A percentile compares a stretch with the other conserved stretches of the same genome.
Conservation (phyloP, 1,140 invertebrate genomes). For the Cyphomyrmex costatus region DNA sequence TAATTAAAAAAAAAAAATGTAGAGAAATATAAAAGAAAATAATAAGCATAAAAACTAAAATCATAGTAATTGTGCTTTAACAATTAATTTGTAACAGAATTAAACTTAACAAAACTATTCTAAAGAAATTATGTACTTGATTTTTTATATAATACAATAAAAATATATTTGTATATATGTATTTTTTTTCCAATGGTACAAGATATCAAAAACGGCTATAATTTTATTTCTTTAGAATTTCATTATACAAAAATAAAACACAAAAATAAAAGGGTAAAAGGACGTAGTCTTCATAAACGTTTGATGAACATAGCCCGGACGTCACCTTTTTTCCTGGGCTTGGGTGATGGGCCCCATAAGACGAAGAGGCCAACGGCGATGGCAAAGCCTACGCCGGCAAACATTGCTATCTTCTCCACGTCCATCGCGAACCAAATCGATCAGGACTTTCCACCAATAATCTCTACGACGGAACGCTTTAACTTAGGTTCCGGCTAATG, state of each 20-base stretch:
- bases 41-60: not conserved
- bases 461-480: not conserved
- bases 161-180: not conserved
- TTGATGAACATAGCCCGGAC: not conserved
- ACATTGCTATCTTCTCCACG: slow-evolving; percentile 90
- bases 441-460: not conserved
- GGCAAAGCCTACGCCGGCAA: slow-evolving; percentile 91
- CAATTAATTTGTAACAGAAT: not conserved
- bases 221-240: not conserved
- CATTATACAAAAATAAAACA: not conserved
- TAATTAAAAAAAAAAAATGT: not conserved
- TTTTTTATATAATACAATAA: not conserved
- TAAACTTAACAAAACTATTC: not conserved
- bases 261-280: not conserved
- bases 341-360: slow-evolving; percentile 91
- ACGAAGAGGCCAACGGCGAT: slow-evolving; percentile 93
- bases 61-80: not conserved
- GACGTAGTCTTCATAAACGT: not conserved
- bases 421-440: slow-evolving; percentile 86
- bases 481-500: slow-evolving; percentile 1
- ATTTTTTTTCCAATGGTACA: not conserved
- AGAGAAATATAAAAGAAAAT: too few species aligned
- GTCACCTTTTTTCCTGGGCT: slow-evolving; percentile 83
- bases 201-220: not conserved
- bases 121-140: not conserved